Evolutionary conservation across 2,113 vertebrate species (phyloP), one percentile per base, ranked within the genome.

Genomic region (Tychaedon coryphoeus): DNA sequence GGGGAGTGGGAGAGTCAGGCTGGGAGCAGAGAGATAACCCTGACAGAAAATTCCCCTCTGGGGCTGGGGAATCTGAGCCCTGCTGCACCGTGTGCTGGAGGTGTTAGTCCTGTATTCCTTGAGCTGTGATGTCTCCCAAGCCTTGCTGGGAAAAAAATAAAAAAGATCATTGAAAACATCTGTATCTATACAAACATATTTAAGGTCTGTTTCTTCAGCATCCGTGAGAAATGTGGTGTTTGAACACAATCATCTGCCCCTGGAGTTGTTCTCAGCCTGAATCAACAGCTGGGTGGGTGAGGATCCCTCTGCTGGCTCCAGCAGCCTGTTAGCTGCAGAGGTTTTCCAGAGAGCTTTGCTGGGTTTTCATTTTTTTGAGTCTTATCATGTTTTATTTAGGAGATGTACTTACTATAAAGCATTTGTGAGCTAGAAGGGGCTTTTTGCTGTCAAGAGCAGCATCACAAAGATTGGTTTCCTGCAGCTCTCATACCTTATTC

Each of bases 351-450:
- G 22, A 78, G 77, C 84, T 85, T 42, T 89, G 58, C 79, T 73
- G 45, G 14, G 3, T 16, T 81, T 69, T 62, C 12, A 11, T 8
- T 20, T 34, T 34, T 65, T 20, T 34, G 3, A 58, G 19, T n/a
- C 69, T 54, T 80, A 26, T 8, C 65, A 62, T 83, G 47, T 94
- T 92, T 96, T 90, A 93, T 92, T 88, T 77, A 95, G 60, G 51
- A 67, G 40, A 51, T 13, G 4, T 69, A 29, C 54, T 83, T 45
- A 16, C 54, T 86, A 19, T 24, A 83, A 95, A 86, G 58, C 78
- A 76, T 92, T 76, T 74, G 19, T 58, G 51, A 92, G 65, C n/a
- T 31, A 62, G 47, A 88, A 90, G 28, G 38, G 33, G 22, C 64
- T 83, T 74, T 93, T 60, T 77, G 53, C 94, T 95, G 64, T 81